Evolutionary conservation across 2,888 invertebrate genomes (phyloP).

Genomic region (Pyrrhosoma nymphula): DNA sequence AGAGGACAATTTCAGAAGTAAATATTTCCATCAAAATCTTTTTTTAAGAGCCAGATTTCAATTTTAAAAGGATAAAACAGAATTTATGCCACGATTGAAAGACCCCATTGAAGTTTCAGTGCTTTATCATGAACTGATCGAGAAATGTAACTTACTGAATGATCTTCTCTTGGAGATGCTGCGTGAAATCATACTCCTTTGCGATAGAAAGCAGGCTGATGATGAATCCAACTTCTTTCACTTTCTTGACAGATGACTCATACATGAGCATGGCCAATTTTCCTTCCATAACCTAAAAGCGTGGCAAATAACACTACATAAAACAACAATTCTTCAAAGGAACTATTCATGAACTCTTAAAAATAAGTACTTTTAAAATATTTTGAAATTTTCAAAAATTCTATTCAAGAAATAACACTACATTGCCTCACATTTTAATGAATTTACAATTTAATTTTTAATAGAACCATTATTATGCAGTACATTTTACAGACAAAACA

Average conservation of each 20-base stretch:
- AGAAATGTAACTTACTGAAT: slow-evolving; percentile 69
- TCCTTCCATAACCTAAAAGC: slow-evolving; percentile 68
- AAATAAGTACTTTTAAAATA: background rate
- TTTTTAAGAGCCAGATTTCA: no score
- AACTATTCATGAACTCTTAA: background rate
- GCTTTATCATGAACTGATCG: no score
- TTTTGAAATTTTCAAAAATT: slow-evolving; percentile 74
- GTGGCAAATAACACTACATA: background rate
- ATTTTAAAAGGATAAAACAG: no score
- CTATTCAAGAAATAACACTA: slow-evolving; percentile 71
- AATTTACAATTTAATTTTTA: no score
- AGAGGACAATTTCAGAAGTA: no score
- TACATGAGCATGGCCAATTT: slow-evolving; percentile 83
- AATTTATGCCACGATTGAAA: no score
- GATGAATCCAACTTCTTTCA: slow-evolving; percentile 81
- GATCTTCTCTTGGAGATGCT: slow-evolving; percentile 80
- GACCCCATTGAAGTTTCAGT: no score
- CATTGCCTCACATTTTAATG: no score
- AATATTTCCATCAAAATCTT: no score
- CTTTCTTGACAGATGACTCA: slow-evolving; percentile 81
- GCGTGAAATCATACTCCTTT: slow-evolving; percentile 82
- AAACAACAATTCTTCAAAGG: background rate
- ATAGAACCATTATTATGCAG: no score
- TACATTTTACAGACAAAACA: no score
- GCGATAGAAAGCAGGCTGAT: slow-evolving; percentile 82